Evolutionary conservation across 2,797 vertebrate species (phyloP).

Genomic region (Phylloscopus collybita): DNA sequence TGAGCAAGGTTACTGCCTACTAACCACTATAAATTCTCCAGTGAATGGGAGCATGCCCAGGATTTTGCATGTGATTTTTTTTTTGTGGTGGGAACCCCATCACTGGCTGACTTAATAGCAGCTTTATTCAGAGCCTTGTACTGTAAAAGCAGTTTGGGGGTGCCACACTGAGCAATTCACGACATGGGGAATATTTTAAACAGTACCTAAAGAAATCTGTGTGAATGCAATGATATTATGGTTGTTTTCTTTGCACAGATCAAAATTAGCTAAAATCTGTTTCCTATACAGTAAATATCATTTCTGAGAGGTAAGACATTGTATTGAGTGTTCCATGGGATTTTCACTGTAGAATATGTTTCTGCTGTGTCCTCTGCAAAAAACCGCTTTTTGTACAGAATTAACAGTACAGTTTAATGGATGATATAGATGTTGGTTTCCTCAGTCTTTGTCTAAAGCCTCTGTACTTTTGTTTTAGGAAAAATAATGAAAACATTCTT

Average conservation of each 20-base stretch:
- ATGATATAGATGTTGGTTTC: not conserved
- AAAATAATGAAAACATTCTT: not conserved
- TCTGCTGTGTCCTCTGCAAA: not conserved
- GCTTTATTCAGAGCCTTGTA: not conserved
- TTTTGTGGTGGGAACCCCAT: not conserved
- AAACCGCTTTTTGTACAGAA: not conserved
- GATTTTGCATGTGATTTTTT: not conserved
- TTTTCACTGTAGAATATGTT: not conserved
- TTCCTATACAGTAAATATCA: not conserved
- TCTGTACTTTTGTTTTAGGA: not conserved
- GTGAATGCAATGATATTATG: not conserved
- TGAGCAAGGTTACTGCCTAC: conserved; percentile 21
- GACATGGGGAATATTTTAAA: not conserved
- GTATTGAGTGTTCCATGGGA: not conserved
- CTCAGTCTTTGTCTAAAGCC: not conserved
- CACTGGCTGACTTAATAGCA: not conserved
- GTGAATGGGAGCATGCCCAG: not conserved
- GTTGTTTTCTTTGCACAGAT: not conserved
- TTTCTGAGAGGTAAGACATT: not conserved
- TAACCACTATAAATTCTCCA: conserved; percentile 28
- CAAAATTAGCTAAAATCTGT: not conserved
- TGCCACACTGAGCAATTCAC: not conserved
- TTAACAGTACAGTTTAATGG: not conserved
- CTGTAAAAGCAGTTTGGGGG: not conserved
- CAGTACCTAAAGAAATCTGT: not conserved